Base-by-base conservation (phyloP, 1,140 invertebrate species). In the Pantala flavescens region DNA sequence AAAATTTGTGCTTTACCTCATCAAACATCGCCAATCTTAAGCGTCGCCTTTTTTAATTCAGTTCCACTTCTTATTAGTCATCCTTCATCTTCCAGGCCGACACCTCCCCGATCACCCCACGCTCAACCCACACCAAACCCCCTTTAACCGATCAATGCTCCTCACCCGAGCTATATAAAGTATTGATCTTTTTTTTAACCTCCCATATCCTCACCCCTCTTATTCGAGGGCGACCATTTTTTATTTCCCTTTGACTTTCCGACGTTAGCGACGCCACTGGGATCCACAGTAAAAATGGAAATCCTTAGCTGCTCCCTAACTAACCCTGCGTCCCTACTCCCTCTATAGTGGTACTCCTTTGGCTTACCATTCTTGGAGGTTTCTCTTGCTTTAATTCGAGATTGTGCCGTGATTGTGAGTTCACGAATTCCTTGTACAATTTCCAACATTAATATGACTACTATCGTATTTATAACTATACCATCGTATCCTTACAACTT, bases 141-240 rank as follows among this genome's bases (percentile, higher is more conserved):
- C 49, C n/a, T 63, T 63, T 63, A 19, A 21, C 49, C 49, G 49
- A 63, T 63, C 49, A 63, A 63, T 63, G 49, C 49, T 12, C 49
- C 49, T 63, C 49, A 63, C 49, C 49, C 49, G 49, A 16, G 49
- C 16, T 63, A 63, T 21, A 63, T 63, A 63, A 63, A 63, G 49
- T 63, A 63, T 63, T 63, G 49, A 63, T 63, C 49, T 63, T 63
- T 63, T 36, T 63, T 63, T 63, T 63, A 63, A 63, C 49, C 49
- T 63, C 49, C 49, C n/a, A 19, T 21, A 16, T 63, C 49, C 49
- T 21, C 49, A 16, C 49, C 49, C 49, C 49, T 19, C n/a, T 14
- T 12, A 63, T 63, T 12, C 49, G 49, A 63, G n/a, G 49, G 49
- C 49, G 49, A 63, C 49, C 49, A 63, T 63, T 63, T 63, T 63